Evolutionary conservation across 1,140 invertebrate genomes (phyloP).

Genomic region (Acyrthosiphon pisum): DNA sequence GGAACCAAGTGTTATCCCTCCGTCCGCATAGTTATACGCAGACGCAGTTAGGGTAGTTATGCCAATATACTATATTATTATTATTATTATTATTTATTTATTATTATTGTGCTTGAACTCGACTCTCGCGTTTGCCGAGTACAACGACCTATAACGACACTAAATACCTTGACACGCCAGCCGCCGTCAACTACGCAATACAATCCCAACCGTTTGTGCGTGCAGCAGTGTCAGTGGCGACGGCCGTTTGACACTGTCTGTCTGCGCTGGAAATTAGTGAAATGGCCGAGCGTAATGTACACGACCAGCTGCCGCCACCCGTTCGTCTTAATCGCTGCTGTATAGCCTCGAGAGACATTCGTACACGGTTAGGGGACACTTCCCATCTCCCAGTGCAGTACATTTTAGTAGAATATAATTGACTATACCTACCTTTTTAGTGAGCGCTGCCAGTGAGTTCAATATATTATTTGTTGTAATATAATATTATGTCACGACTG

Average conservation of each 20-base stretch:
- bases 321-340: not conserved
- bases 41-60: not conserved
- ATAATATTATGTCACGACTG: not conserved
- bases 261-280: not conserved
- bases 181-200: not conserved
- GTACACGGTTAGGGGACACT: not conserved
- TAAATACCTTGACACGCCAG: constrained; percentile 30
- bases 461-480: not conserved
- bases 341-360: not conserved
- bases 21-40: not conserved
- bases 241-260: not conserved
- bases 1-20: not conserved
- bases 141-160: constrained; percentile 38
- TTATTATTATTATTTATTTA: not conserved
- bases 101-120: not conserved
- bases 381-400: not conserved
- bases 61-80: not conserved
- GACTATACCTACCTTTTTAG: not conserved
- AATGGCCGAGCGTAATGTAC: not conserved
- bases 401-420: not conserved
- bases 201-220: not conserved
- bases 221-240: not conserved
- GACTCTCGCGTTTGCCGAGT: not conserved
- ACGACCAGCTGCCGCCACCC: not conserved
- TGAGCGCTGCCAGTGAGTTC: not conserved